Evolutionary conservation across 1,140 invertebrate species (phyloP).

Genomic region (Radopholus similis): DNA sequence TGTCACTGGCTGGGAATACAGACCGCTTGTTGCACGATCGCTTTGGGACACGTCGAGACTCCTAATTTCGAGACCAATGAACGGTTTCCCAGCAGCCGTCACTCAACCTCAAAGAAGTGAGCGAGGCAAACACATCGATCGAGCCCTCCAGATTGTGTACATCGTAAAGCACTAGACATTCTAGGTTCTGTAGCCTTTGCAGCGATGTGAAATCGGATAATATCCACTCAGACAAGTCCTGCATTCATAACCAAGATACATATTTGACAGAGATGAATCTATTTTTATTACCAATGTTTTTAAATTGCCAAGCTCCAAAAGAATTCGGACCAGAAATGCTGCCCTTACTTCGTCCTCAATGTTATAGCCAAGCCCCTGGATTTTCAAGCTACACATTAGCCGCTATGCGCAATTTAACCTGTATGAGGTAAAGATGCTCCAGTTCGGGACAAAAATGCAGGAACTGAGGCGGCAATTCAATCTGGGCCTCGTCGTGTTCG

Average conservation of each 20-base stretch:
- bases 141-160: conserved; percentile 25
- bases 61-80: background rate
- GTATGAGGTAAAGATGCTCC: conserved; percentile 30
- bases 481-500: conserved; percentile 13
- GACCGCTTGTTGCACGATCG: conserved; percentile 21
- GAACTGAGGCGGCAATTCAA: conserved; percentile 21
- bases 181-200: conserved; percentile 20
- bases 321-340: conserved; percentile 20
- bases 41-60: conserved; percentile 34
- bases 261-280: background rate
- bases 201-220: conserved; percentile 3
- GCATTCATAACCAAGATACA: background rate
- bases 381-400: background rate
- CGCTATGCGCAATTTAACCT: conserved; percentile 3
- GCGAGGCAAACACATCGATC: conserved; percentile 1
- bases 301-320: conserved; percentile 8
- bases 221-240: conserved; percentile 28
- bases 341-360: conserved; percentile 28
- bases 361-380: conserved; percentile 26
- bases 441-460: conserved; percentile 25
- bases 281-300: conserved; percentile 30
- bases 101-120: conserved; percentile 1
- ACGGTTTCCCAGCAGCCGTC: too few species aligned
- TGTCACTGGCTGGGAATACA: conserved; percentile 27
- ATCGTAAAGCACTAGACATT: conserved; percentile 31